Percentiles rank a stretch among this genome's conserved stretches.
These are phyloP conservation scores for Eurytoma californica DNA, from an alignment of 2,888 invertebrate genomes.

Conservation along the genomic window DNA sequence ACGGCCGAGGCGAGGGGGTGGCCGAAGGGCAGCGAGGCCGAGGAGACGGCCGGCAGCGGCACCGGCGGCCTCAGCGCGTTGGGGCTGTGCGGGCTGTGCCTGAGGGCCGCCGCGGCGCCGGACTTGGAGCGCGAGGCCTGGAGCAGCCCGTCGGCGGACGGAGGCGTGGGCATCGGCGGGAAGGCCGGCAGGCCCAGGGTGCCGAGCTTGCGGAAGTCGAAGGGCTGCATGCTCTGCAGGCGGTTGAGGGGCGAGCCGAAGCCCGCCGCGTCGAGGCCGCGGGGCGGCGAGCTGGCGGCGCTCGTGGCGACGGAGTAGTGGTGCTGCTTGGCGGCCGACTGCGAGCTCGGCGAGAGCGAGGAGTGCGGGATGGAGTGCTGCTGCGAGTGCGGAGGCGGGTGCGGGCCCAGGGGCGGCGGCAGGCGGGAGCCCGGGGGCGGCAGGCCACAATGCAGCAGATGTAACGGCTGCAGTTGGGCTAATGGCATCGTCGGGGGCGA, in stretches of 20 bases:
- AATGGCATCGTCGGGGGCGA: constrained; percentile 78
- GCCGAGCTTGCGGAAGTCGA: constrained; percentile 90
- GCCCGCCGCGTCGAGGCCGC: constrained; percentile 78
- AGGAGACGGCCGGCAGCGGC: constrained; percentile 52
- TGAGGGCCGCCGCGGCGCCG: constrained; percentile 35
- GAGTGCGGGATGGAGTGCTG: constrained; percentile 69
- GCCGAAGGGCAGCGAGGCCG: constrained; percentile 63
- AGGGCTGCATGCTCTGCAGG: constrained; percentile 96
- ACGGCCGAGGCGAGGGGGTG: constrained; percentile 71
- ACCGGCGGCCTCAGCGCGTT: constrained; percentile 57
- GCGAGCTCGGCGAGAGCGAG: constrained; percentile 74
- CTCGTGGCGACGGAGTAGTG: constrained; percentile 72
- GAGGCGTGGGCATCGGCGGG: constrained; percentile 72
- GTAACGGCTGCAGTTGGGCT: constrained; percentile 73
- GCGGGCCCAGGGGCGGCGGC: constrained; percentile 72
- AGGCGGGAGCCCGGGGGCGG: constrained; percentile 75
- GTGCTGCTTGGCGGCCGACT: constrained; percentile 16
- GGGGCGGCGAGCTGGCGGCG: constrained; percentile 84
- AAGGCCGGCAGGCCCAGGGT: constrained; percentile 79
- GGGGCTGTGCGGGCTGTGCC: constrained; percentile 70
- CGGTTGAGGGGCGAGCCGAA: constrained; percentile 86
- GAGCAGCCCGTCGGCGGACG: constrained; percentile 63
- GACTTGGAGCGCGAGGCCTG: constrained; percentile 52
- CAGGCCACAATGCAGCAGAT: constrained; percentile 72
- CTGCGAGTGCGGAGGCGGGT: constrained; percentile 60